Evolutionary conservation across 1,140 invertebrate species (phyloP).

Genomic region (Scylla paramamosain): DNA sequence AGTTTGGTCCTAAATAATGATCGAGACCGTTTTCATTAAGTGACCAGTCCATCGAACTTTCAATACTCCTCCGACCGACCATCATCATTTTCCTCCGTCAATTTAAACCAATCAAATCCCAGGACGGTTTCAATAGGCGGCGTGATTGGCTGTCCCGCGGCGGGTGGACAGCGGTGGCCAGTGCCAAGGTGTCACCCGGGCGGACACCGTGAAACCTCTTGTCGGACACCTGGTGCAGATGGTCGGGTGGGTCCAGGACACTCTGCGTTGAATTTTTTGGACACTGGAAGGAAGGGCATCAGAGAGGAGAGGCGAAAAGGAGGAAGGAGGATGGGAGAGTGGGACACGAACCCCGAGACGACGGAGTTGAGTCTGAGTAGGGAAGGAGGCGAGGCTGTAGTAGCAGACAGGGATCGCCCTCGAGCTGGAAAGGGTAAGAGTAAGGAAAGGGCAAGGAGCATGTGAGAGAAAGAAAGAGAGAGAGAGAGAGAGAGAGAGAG

Average conservation of each 20-base stretch:
- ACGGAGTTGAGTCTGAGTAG: not conserved
- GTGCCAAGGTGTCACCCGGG: constrained; percentile 70
- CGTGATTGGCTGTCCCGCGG: constrained; percentile 74
- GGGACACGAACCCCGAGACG: not conserved
- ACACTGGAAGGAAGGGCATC: constrained; percentile 3
- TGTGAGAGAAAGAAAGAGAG: not conserved
- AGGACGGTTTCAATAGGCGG: constrained; percentile 74
- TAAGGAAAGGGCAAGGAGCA: not conserved
- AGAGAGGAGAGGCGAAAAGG: not conserved
- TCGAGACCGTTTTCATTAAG: constrained; percentile 73
- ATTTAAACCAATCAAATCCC: constrained; percentile 75
- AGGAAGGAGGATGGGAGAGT: not conserved
- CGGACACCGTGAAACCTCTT: constrained; percentile 74
- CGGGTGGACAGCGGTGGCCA: constrained; percentile 69
- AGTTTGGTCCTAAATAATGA: constrained; percentile 69
- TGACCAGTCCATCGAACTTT: constrained; percentile 75
- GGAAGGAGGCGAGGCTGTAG: not conserved
- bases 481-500: not conserved
- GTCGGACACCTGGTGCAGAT: constrained; percentile 56
- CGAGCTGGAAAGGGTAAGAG: not conserved
- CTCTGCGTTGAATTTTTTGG: constrained; percentile 43
- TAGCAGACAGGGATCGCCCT: not conserved
- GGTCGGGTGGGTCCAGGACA: constrained; percentile 30
- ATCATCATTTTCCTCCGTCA: constrained; percentile 76
- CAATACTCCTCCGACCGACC: constrained; percentile 73